phyloP scores from a whole-genome alignment of 92 coral and sea anemone genomes.

The Phymanthus crucifer region DNA sequence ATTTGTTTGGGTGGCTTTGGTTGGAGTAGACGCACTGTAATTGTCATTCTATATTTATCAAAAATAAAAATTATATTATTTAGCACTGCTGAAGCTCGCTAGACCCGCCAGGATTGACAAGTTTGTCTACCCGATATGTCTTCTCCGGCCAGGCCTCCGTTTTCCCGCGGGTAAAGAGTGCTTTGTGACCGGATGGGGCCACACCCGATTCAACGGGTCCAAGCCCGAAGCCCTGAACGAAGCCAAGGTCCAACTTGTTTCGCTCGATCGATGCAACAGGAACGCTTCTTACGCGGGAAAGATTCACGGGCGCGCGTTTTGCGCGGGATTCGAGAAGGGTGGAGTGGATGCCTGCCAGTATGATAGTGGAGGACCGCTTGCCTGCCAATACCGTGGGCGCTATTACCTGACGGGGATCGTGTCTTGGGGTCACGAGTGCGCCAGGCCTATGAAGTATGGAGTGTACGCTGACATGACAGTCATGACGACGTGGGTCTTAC shows the following conservation, averaged over 20 bases:
- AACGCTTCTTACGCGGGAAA: constrained; percentile 69
- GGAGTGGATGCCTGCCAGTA: constrained; percentile 85
- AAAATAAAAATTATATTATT: neutral
- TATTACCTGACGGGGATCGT: constrained; percentile 80
- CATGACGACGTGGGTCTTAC: constrained; percentile 65
- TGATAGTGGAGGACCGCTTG: constrained; percentile 87
- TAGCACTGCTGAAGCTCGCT: constrained; percentile 62
- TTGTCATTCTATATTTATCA: no score
- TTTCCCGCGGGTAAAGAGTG: constrained; percentile 66
- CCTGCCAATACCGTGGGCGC: constrained; percentile 41
- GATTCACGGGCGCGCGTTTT: constrained; percentile 74
- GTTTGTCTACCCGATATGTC: constrained; percentile 58
- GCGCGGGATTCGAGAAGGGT: constrained; percentile 82
- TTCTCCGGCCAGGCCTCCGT: constrained; percentile 39
- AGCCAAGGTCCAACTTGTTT: constrained; percentile 69
- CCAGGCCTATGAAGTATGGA: constrained; percentile 76
- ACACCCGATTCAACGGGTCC: constrained; percentile 42
- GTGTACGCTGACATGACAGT: constrained; percentile 78
- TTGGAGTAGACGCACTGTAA: no score
- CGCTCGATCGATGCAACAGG: constrained; percentile 56
- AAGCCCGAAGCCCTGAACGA: constrained; percentile 65
- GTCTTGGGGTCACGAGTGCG: constrained; percentile 85
- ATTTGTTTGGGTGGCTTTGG: no score
- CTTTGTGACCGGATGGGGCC: constrained; percentile 81
- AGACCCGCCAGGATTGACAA: constrained; percentile 38